phyloP scores from a whole-genome alignment of 2,113 vertebrate genomes.

The Grammomys dolichurus region DNA sequence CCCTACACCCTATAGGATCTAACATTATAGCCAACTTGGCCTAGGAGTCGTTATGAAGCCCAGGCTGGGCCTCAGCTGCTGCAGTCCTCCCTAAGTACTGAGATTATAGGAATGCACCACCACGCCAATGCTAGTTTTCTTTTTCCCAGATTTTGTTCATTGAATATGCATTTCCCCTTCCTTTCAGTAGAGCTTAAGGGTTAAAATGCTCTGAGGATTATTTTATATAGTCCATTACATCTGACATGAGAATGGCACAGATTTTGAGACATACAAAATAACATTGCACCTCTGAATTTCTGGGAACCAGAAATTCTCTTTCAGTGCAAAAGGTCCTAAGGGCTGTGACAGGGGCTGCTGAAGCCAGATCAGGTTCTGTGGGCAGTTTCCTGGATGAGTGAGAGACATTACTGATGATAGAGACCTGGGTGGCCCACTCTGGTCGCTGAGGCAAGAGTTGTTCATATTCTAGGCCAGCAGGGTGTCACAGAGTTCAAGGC shows the following conservation, averaged over 20 bases:
- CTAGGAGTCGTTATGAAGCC: not conserved
- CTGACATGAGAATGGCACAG: constrained; percentile 73
- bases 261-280: constrained; percentile 65
- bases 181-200: constrained; percentile 59
- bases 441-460: not conserved
- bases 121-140: not conserved
- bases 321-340: not conserved
- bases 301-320: not conserved
- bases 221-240: constrained; percentile 70
- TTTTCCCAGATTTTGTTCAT: not conserved
- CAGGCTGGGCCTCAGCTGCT: not conserved
- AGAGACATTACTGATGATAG: not conserved
- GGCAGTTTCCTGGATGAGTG: not conserved
- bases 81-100: not conserved
- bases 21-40: not conserved
- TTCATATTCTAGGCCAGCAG: not conserved
- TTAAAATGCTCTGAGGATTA: not conserved
- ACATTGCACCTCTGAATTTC: not conserved
- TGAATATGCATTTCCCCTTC: constrained; percentile 68
- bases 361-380: not conserved
- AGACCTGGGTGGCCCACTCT: not conserved
- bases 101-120: not conserved
- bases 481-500: not conserved
- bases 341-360: not conserved
- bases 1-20: not conserved